Evolutionary conservation across 1,140 invertebrate species (phyloP).

Genomic region (Lordiphosa mommai): DNA sequence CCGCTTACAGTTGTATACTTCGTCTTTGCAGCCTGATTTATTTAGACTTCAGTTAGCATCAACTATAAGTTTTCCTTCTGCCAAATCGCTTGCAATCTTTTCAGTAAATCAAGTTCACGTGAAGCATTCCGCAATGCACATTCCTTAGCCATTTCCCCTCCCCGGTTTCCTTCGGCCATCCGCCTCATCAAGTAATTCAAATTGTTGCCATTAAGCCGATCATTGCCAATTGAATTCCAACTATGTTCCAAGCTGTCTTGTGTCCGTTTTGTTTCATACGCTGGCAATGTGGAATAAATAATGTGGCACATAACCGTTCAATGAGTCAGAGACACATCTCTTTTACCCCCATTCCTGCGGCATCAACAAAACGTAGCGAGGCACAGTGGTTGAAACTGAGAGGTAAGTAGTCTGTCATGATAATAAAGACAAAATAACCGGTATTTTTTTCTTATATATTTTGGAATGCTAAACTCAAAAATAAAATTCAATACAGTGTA

Average conservation of each 20-base stretch:
- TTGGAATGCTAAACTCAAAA: too few relatives aligned
- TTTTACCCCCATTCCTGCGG: too few relatives aligned
- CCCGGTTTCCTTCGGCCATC: background rate
- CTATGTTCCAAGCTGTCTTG: constrained; percentile 7
- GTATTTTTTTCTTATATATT: too few relatives aligned
- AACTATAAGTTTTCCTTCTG: background rate
- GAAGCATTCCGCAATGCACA: constrained; percentile 1
- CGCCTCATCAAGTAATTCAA: constrained; percentile 37
- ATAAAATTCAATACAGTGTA: too few relatives aligned
- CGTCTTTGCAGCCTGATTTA: too few relatives aligned
- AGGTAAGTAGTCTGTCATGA: too few relatives aligned
- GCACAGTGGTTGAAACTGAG: too few relatives aligned
- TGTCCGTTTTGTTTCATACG: constrained; percentile 7
- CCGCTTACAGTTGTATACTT: too few relatives aligned
- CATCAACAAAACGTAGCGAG: background rate
- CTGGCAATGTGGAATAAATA: constrained; percentile 4
- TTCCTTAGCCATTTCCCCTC: background rate
- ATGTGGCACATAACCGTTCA: background rate
- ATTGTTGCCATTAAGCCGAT: constrained; percentile 45
- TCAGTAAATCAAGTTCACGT: background rate
- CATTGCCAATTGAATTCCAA: constrained; percentile 39
- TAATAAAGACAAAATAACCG: too few relatives aligned
- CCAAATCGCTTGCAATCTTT: background rate
- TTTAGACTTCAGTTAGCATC: too few relatives aligned
- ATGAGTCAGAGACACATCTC: constrained; percentile 19